Evolutionary conservation across 2,888 invertebrate species (phyloP), one percentile per base, ranked within the genome.

Genomic region (Ochropacha duplaris): DNA sequence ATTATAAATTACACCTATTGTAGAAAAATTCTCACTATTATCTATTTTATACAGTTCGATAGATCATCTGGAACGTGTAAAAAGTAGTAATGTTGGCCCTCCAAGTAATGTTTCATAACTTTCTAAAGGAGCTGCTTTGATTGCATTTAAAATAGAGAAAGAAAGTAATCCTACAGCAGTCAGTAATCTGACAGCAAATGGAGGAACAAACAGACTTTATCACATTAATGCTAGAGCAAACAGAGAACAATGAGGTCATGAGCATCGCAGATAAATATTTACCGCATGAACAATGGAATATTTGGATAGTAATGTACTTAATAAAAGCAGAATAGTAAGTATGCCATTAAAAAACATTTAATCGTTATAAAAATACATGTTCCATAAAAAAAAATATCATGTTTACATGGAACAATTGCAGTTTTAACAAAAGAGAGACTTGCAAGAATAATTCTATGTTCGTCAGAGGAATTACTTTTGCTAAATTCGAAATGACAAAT

Each of bases 221-320:
- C 79, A 66, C 28, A 56, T 36, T 62, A 54, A 63, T 62, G 65
- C 58, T 57, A 65, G 52, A 64, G 58, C 62, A 69, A 66, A 71
- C 59, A 68, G n/a, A n/a, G 54, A 14, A 51, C 49, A 74, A 72
- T 66, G 73, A 72, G 79, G 75, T 78, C 81, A 79, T 64, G 78
- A 77, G 62, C 79, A 68, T 39, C 58, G 57, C 55, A 65, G 65
- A 70, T 73, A 79, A 28, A 79, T 74, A 79, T 79, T 79, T 76
- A 64, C 64, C 50, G 22, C 70, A 54, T 69, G 71, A 78, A 79
- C 79, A 79, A 74, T 79, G 72, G 71, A 77, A 69, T 68, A 54
- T 59, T 56, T 55, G 22, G 34, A 52, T 34, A 22, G 19, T 22
- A 19, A 57, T 58, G 55, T 55, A 56, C 55, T 24, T 39, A 65